Evolutionary conservation across 2,113 vertebrate species (phyloP).

Genomic region (Tor tambroides): DNA sequence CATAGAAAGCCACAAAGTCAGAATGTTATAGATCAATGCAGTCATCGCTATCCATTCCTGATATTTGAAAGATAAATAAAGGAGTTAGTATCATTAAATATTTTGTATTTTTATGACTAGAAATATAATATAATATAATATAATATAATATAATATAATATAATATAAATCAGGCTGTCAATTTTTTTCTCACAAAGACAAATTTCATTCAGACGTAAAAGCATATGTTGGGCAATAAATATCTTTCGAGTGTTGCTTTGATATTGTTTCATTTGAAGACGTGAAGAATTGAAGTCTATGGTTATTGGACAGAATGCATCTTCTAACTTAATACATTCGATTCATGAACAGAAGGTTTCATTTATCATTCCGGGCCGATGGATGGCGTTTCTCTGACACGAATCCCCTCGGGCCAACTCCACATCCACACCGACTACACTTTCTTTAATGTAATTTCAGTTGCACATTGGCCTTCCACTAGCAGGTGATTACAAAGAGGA

Average conservation of each 20-base stretch:
- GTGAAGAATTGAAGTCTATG: conserved; percentile 39
- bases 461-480: conserved; percentile 41
- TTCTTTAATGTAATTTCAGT: conserved; percentile 50
- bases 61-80: neutral
- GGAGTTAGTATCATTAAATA: neutral
- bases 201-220: neutral
- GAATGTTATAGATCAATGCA: conserved; percentile 32
- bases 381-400: conserved; percentile 48
- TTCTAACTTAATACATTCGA: conserved; percentile 45
- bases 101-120: neutral
- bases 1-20: conserved; percentile 32
- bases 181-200: neutral
- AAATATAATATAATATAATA: neutral
- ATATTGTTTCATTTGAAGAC: conserved; percentile 36
- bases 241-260: conserved; percentile 9
- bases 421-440: conserved; percentile 31
- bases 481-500: conserved; percentile 28
- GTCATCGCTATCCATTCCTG: neutral
- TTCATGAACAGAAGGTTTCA: conserved; percentile 46
- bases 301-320: conserved; percentile 48
- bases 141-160: neutral
- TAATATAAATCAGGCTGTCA: neutral
- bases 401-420: conserved; percentile 49
- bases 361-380: conserved; percentile 44
- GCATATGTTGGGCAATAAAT: conserved; percentile 7